Base-by-base conservation (phyloP, 2,888 invertebrate species). In the Clitarchus hookeri region DNA sequence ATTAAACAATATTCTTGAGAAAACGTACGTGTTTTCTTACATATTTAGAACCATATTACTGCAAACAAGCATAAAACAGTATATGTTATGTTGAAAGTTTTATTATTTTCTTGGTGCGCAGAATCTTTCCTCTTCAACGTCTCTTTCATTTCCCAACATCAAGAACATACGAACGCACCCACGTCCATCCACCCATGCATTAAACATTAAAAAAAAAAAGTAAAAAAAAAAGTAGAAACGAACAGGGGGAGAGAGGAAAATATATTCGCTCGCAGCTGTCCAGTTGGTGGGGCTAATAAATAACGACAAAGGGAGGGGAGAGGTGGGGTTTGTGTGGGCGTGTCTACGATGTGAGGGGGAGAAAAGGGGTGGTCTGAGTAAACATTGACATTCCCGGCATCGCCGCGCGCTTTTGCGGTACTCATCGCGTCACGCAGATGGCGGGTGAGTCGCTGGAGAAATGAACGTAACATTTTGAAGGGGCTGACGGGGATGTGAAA, bases 201-300 rank as follows among this genome's bases (percentile, higher is more conserved):
- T 65, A 65, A 65, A 65, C 65, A 65, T 65, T 12, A 23, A 65
- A 16, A 65, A 65, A 65, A 65, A 65, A n/a, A 23, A 65, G 1
- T 11, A 65, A 65, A 65, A 65, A n/a, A 53, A 53, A 19, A 8
- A 8, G 19, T 65, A 65, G 65, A 65, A 65, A 23, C 65, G 65
- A 19, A 65, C 65, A 65, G 1, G 65, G 65, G n/a, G 65, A n/a
- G 65, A 65, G n/a, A 65, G 8, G 16, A 19, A 65, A n/a, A 65
- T 65, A n/a, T 65, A 65, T 65, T 65, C 65, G 65, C 65, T 65
- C 65, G 65, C 65, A 19, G 65, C 65, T 65, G 65, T 65, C 65
- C 65, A 23, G 65, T 65, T 65, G 65, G 65, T 19, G 65, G 23
- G 65, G 65, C 65, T 65, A 65, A 65, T 65, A 65, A 65, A 65